phyloP scores from a whole-genome alignment of 2,888 invertebrate species.

The Ellobium chinense region DNA sequence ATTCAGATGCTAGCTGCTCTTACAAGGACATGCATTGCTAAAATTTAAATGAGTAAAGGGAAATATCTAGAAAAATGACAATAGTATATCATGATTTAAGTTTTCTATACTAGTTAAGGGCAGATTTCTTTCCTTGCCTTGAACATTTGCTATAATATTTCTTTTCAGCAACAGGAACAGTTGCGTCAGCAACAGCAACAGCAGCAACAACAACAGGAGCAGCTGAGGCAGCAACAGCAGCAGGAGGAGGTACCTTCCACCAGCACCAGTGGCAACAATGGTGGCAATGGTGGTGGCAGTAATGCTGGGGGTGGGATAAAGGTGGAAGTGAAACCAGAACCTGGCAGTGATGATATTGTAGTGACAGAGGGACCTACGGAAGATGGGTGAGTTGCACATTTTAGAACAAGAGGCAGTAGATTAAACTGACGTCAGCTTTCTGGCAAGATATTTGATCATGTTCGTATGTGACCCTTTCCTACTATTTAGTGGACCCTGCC shows the following conservation, averaged over 20 bases:
- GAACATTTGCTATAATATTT: no score
- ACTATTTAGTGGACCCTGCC: no score
- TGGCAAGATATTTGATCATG: no score
- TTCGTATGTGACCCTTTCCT: no score
- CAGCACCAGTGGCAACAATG: background rate
- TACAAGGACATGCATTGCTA: no score
- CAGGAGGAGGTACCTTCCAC: background rate
- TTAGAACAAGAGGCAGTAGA: no score
- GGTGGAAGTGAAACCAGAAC: constrained; percentile 49
- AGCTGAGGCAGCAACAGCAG: constrained; percentile 43
- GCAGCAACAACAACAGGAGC: constrained; percentile 20
- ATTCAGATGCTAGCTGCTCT: no score
- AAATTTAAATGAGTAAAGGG: no score
- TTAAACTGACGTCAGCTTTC: no score
- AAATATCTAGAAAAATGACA: no score
- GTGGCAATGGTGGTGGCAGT: constrained; percentile 31
- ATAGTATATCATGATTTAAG: no score
- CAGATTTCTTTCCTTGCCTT: background rate
- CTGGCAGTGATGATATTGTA: background rate
- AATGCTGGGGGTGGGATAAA: constrained; percentile 27
- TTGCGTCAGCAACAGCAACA: constrained; percentile 44
- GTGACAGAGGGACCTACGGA: background rate
- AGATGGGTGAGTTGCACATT: constrained; percentile 10
- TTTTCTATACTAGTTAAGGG: no score
- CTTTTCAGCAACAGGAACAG: constrained; percentile 42